Evolutionary conservation across 2,888 invertebrate species (phyloP), one percentile per base, ranked within the genome.

Genomic region (Fragum whitleyi): DNA sequence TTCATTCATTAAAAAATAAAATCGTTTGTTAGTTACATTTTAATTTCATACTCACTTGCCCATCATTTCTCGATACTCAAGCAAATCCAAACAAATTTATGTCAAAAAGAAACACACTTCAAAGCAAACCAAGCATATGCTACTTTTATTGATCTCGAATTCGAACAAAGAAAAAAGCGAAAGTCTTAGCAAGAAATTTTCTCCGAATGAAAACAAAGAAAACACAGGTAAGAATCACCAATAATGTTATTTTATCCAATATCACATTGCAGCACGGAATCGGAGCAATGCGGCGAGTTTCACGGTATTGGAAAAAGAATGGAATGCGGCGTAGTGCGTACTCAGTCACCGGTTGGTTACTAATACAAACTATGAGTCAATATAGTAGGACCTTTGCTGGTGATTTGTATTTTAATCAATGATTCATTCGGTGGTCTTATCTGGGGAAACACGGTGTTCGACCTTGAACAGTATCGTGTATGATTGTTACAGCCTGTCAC

Each of bases 301-400:
- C 57, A 57, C 57, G 6, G 1, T 57, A 28, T 14, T 28, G 28
- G 57, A 26, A 57, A n/a, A 39, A 19, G 65, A 65, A 65, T 42
- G 65, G 65, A 65, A 65, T 65, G 62, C 19, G 36, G n/a, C 0
- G 36, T 32, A 62, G n/a, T 2, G 16, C 16, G 65, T 21, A 65
- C 65, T 21, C 14, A 26, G 19, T 65, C 65, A 65, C 65, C 55
- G 70, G 11, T n/a, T 55, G 70, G 82, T 82, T 82, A 82, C 82
- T 82, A 82, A 82, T 79, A 79, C 77, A 74, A 57, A 28, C 26
- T 57, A 81, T 80, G 83, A 83, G 80, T 83, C 83, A 83, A 83
- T 61, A 68, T 39, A 36, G 9, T 36, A 9, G 32, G 32, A 36
- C 32, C 32, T 36, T 62, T n/a, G 42, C 65, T n/a, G 21, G 36